Evolutionary conservation across 2,113 vertebrate species (phyloP).

Genomic region (Macrotus californicus): DNA sequence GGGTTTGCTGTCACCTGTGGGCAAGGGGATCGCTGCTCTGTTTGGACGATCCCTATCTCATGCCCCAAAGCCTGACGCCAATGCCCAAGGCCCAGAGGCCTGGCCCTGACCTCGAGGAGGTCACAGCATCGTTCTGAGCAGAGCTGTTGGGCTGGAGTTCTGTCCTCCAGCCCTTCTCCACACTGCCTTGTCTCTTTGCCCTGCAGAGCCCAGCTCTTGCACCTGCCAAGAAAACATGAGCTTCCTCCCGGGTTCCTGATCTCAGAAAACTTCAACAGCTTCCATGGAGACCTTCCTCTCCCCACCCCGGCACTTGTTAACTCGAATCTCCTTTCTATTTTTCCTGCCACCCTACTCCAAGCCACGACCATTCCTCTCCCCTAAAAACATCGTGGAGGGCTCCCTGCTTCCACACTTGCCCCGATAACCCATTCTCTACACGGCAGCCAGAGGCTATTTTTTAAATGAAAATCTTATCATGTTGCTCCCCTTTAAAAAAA

Average conservation of each 20-base stretch:
- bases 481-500: not conserved
- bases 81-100: not conserved
- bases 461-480: not conserved
- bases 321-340: not conserved
- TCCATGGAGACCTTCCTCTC: not conserved
- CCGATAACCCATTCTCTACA: not conserved
- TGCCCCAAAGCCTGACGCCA: too few species aligned
- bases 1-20: not conserved
- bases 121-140: not conserved
- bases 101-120: not conserved
- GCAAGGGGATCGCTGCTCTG: not conserved
- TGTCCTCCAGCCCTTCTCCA: not conserved
- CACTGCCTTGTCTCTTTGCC: accelerated
- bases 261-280: not conserved
- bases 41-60: not conserved
- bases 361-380: not conserved
- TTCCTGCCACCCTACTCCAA: not conserved
- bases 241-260: not conserved
- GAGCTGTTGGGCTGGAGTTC: not conserved
- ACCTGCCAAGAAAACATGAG: not conserved
- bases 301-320: not conserved
- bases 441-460: not conserved
- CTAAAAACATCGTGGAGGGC: not conserved
- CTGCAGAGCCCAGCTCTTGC: not conserved
- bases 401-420: not conserved